Percentiles rank a stretch among this genome's conserved stretches.
These are phyloP conservation scores for Drosophila busckii DNA, from an alignment of 1,140 invertebrate genomes.

Conservation along the genomic window DNA sequence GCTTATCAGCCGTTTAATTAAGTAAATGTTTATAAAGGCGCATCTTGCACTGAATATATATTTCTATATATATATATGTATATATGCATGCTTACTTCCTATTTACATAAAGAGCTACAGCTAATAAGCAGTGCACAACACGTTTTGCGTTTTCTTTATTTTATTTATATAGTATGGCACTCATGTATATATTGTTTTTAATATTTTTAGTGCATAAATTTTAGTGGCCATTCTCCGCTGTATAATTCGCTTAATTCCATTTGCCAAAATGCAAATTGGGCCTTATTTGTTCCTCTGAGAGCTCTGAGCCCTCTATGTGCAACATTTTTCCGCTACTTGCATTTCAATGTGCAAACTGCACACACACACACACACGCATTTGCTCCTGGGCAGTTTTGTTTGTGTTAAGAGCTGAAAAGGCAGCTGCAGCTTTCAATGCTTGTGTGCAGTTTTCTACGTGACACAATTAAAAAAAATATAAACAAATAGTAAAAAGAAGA, in stretches of 20 bases:
- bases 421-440: slow-evolving; percentile 55
- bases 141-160: slow-evolving; percentile 25
- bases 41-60: neutral
- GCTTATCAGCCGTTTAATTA: slow-evolving; percentile 66
- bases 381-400: slow-evolving; percentile 33
- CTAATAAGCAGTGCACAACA: slow-evolving; percentile 44
- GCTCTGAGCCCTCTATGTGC: slow-evolving; percentile 38
- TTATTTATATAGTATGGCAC: neutral
- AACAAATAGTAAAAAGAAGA: slow-evolving; percentile 59
- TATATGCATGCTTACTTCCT: slow-evolving; percentile 40
- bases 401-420: slow-evolving; percentile 51
- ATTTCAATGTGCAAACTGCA: slow-evolving; percentile 55
- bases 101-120: slow-evolving; percentile 32
- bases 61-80: slow-evolving; percentile 7
- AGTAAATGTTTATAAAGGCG: slow-evolving; percentile 26
- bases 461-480: slow-evolving; percentile 76
- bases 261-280: slow-evolving; percentile 70
- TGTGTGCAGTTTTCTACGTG: slow-evolving; percentile 61
- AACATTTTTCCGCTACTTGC: slow-evolving; percentile 71
- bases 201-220: slow-evolving; percentile 51
- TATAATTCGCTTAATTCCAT: slow-evolving; percentile 34
- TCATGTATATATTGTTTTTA: slow-evolving; percentile 12
- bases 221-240: slow-evolving; percentile 20
- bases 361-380: slow-evolving; percentile 26
- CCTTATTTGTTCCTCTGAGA: slow-evolving; percentile 71